Evolutionary conservation across 2,888 invertebrate genomes (phyloP).

Genomic region (Drosophila sordidula): DNA sequence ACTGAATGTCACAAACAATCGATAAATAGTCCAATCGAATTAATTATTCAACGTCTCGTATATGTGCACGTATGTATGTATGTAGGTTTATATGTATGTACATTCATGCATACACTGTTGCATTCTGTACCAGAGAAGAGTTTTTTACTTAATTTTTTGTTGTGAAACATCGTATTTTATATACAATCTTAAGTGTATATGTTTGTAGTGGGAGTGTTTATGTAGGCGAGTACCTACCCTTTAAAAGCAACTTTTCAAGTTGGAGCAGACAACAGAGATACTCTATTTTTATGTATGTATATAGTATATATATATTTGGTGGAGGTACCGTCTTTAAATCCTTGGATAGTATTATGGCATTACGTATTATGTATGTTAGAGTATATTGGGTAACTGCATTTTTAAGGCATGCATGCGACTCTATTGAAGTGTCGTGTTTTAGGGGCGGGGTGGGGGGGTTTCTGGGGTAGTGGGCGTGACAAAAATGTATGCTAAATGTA

Average conservation of each 20-base stretch:
- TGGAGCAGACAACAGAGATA: constrained; percentile 37
- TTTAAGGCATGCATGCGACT: constrained; percentile 40
- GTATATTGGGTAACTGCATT: constrained; percentile 14
- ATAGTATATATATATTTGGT: constrained; percentile 8
- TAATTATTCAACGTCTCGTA: constrained; percentile 30
- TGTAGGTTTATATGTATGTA: constrained; percentile 21
- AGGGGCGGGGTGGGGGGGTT: not conserved
- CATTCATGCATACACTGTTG: constrained; percentile 61
- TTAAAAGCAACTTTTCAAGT: constrained; percentile 5
- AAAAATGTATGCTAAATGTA: constrained; percentile 77
- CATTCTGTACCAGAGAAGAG: constrained; percentile 41
- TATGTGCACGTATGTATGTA: constrained; percentile 21
- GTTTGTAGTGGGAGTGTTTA: constrained; percentile 4
- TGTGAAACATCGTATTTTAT: constrained; percentile 33
- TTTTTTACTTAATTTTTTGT: constrained; percentile 7
- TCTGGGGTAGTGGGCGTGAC: constrained; percentile 20
- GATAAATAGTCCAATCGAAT: constrained; percentile 12
- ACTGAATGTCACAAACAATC: constrained; percentile 9
- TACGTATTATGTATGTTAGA: constrained; percentile 33
- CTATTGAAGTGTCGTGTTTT: constrained; percentile 24
- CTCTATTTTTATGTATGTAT: constrained; percentile 9
- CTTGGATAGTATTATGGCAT: constrained; percentile 26
- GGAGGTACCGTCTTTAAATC: constrained; percentile 36
- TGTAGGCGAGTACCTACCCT: constrained; percentile 48
- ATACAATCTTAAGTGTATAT: constrained; percentile 45